Base-by-base conservation (phyloP, 2,888 invertebrate species). In the Drosophila prolongata region DNA sequence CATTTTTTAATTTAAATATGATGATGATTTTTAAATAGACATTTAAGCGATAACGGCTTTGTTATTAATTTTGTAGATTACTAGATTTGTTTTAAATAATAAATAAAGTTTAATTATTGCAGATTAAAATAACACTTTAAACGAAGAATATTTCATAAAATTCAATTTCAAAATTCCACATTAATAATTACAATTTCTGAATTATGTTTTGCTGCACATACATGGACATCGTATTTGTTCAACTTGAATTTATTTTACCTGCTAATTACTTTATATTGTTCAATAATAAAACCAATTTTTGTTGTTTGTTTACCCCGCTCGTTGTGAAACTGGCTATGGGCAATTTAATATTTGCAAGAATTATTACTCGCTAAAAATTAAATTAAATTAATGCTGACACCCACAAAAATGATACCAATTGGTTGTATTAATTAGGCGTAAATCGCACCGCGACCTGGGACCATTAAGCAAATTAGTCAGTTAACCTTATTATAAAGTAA, bases 361-460 rank as follows among this genome's bases (percentile, higher is more conserved):
- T 50, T 71, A 47, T 57, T 50, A 43, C 38, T 42, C 24, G 42
- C 42, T 38, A 47, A 34, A 60, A 57, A 43, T 57, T 47, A 40
- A 52, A 72, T 75, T 77, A 57, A 72, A 72, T 67, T 71, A 78
- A 62, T 19, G 84, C 80, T 80, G 82, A 82, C 78, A 70, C 61
- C 77, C 68, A 57, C 84, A 79, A 80, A 81, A 77, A 57, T 74
- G 70, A 56, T 64, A 61, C 73, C 79, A 84, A 84, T 83, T 84
- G 77, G 44, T 60, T 72, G 64, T 69, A 70, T 76, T 79, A 84
- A 83, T 83, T 79, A 72, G 62, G 58, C 79, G 65, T 78, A 55
- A 75, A 78, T 55, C 58, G 69, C 52, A 66, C 74, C 64, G 43
- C 19, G 46, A 70, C 38, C 64, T 67, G 66, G 43, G 58, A 54